Evolutionary conservation across 2,113 vertebrate genomes (phyloP).

Genomic region (Ancistrus triradiatus): DNA sequence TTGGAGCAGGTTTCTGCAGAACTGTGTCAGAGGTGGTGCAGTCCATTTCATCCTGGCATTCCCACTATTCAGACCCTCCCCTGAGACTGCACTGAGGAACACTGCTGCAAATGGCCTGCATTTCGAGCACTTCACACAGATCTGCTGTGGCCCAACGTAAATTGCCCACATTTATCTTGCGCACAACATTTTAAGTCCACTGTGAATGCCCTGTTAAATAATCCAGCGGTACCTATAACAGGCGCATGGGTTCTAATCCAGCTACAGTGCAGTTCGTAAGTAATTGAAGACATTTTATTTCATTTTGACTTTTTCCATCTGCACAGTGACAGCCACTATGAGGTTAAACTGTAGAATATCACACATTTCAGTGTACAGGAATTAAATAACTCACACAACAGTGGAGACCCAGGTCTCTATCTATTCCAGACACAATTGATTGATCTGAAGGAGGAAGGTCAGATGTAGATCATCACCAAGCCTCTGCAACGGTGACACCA

Average conservation of each 20-base stretch:
- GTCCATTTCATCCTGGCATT: background rate
- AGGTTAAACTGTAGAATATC: too few relatives aligned
- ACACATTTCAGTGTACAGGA: too few relatives aligned
- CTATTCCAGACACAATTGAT: too few relatives aligned
- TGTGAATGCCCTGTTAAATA: constrained; percentile 17
- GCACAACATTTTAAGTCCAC: background rate
- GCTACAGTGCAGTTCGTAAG: background rate
- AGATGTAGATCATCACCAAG: too few relatives aligned
- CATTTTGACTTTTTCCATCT: background rate
- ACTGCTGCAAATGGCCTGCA: background rate
- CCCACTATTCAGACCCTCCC: constrained; percentile 4
- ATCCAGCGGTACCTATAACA: constrained; percentile 6
- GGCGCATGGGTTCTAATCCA: constrained; percentile 9
- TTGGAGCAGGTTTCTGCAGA: background rate
- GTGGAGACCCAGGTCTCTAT: too few relatives aligned
- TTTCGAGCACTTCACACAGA: background rate
- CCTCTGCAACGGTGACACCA: too few relatives aligned
- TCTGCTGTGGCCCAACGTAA: background rate
- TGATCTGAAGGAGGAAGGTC: too few relatives aligned
- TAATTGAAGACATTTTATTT: background rate
- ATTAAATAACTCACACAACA: too few relatives aligned
- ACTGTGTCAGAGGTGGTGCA: background rate
- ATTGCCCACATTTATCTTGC: constrained; percentile 12
- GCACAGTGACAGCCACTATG: too few relatives aligned
- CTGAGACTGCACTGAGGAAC: constrained; percentile 9